phyloP scores from a whole-genome alignment of 1,140 invertebrate species.

The Vanessa atalanta region DNA sequence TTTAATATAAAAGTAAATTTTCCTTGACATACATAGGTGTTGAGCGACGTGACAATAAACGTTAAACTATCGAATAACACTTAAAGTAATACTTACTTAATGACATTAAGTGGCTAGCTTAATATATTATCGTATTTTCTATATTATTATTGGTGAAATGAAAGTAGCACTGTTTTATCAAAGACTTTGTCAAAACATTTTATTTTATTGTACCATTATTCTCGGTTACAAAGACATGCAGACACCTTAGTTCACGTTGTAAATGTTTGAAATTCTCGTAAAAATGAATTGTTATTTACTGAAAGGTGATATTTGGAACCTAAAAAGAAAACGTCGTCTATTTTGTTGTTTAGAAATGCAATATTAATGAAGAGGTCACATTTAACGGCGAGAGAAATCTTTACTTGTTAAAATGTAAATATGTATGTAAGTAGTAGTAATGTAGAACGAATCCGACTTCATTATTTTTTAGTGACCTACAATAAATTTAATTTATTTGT shows the following conservation, averaged over 20 bases:
- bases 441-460: too few species aligned
- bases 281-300: background rate
- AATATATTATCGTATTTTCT: too few species aligned
- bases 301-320: conserved; percentile 11
- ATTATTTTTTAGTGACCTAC: too few species aligned
- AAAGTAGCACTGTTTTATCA: background rate
- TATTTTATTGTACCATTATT: background rate
- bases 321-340: conserved; percentile 6
- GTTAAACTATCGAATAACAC: background rate
- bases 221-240: background rate
- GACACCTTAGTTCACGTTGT: background rate
- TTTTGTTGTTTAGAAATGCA: conserved; percentile 21
- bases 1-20: conserved; percentile 23
- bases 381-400: too few species aligned
- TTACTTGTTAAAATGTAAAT: too few species aligned
- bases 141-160: background rate
- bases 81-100: background rate
- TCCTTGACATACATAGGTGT: conserved; percentile 24
- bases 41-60: conserved; percentile 6
- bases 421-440: too few species aligned
- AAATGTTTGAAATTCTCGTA: background rate
- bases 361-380: background rate
- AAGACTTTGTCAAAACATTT: background rate
- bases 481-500: too few species aligned
- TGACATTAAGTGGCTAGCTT: too few species aligned